Evolutionary conservation across 2,113 vertebrate genomes (phyloP), one percentile per base, ranked within the genome.

Genomic region (Scatophagus argus): DNA sequence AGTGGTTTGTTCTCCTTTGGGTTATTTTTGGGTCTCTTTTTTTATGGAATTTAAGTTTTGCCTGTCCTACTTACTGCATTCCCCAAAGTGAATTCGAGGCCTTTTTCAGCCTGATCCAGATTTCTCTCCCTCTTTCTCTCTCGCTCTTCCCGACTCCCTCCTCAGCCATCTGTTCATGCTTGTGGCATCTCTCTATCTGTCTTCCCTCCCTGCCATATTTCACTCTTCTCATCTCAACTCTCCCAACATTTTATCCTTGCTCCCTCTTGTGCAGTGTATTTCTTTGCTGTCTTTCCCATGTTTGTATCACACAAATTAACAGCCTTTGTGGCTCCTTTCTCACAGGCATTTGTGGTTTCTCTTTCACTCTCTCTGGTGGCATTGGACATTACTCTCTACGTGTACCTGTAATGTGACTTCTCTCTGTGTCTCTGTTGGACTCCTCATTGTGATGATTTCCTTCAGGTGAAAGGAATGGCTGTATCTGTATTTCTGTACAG

Each of bases 41-140:
- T 89, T 83, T 68, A n/a, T n/a, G 36, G 74, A 83, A 74, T 87
- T 79, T 77, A 89, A 79, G 83, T 89, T 92, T 90, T 90, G 87
- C 77, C 82, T 92, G 93, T 89, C 90, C 88, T 93, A 93, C 83
- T 92, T 94, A 83, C 77, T 66, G 63, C 71, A 82, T 90, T 93
- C 88, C 91, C 90, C 68, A 84, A 90, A 91, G 88, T 91, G 83
- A 92, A 89, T 89, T 85, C 5, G 41, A 82, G 92, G 85, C 86
- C 84, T 88, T 93, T 91, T 89, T 88, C 84, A 87, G 87, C 71
- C 85, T 91, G 85, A 92, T 93, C 89, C 91, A 93, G 87, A 90
- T 92, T 88, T 79, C 43, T 67, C 70, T 69, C 67, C 23, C 72
- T 58, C 65, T 55, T 62, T 66, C 76, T 32, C 10, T 43, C 54